Conservation (phyloP, 2,888 invertebrate genomes). For the Theodoxus fluviatilis region DNA sequence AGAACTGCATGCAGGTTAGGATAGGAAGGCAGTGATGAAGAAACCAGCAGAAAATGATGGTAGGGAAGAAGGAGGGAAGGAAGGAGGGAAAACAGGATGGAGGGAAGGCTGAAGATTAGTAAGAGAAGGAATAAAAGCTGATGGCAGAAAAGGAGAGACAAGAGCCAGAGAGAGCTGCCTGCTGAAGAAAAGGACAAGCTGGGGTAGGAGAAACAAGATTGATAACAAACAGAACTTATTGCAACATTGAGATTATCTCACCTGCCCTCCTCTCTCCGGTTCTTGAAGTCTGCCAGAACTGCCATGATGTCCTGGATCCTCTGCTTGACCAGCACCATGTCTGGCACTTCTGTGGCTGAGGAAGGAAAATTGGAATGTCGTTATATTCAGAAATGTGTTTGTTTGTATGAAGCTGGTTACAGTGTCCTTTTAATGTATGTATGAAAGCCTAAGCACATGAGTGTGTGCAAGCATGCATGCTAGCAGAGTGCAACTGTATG, state of each 20-base stretch:
- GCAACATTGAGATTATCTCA: conserved; percentile 37
- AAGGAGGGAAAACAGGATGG: too few species aligned
- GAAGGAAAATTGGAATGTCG: conserved; percentile 65
- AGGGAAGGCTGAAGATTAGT: not conserved
- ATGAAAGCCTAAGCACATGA: conserved; percentile 11
- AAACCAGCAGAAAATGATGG: too few species aligned
- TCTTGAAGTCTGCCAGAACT: conserved; percentile 80
- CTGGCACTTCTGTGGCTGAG: conserved; percentile 54
- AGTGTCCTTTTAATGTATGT: not conserved
- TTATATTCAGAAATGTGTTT: not conserved
- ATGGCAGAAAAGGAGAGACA: not conserved
- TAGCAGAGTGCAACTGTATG: too few species aligned
- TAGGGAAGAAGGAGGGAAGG: too few species aligned
- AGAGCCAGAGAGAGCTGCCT: not conserved
- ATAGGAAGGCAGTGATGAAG: too few species aligned
- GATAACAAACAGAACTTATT: not conserved
- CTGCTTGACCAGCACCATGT: conserved; percentile 83
- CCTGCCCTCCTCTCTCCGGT: conserved; percentile 64
- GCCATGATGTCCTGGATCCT: conserved; percentile 83
- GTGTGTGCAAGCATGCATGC: not conserved
- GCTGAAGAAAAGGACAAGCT: not conserved
- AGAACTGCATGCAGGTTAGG: too few species aligned
- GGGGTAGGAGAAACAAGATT: not conserved
- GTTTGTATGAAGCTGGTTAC: not conserved
- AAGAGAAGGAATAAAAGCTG: not conserved